Evolutionary conservation across 2,113 vertebrate species (phyloP).

Genomic region (Anguilla japonica): DNA sequence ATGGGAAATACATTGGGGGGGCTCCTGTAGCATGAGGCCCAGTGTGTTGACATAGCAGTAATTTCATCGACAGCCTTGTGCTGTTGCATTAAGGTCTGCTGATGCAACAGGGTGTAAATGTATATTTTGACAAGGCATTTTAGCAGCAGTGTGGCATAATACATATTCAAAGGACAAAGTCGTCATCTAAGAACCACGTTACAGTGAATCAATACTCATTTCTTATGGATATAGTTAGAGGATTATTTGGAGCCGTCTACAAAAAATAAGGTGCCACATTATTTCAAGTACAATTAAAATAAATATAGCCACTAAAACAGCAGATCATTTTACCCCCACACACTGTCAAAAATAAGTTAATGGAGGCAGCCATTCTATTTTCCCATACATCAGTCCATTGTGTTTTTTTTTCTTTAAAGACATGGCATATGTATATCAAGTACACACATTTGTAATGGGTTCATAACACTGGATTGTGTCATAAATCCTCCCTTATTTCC

Average conservation of each 20-base stretch:
- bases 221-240: background rate
- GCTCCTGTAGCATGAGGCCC: background rate
- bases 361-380: background rate
- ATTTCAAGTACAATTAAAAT: conserved; percentile 26
- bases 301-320: conserved; percentile 16
- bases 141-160: conserved; percentile 20
- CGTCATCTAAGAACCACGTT: background rate
- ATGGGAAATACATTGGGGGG: background rate
- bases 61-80: background rate
- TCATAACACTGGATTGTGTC: background rate
- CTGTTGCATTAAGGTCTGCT: background rate
- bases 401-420: background rate
- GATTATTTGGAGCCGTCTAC: background rate
- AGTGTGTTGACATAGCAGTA: background rate
- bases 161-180: background rate
- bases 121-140: conserved; percentile 13
- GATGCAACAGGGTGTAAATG: background rate
- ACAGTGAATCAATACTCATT: background rate
- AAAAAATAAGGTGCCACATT: background rate
- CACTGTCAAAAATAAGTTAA: background rate
- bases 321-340: background rate
- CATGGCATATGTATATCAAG: background rate
- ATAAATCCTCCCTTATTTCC: background rate
- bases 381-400: background rate
- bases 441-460: background rate